Percentiles rank a stretch among this genome's conserved stretches.
Evolutionary conservation across 2,113 vertebrate species (phyloP).

Genomic region (Ptilonorhynchus violaceus): DNA sequence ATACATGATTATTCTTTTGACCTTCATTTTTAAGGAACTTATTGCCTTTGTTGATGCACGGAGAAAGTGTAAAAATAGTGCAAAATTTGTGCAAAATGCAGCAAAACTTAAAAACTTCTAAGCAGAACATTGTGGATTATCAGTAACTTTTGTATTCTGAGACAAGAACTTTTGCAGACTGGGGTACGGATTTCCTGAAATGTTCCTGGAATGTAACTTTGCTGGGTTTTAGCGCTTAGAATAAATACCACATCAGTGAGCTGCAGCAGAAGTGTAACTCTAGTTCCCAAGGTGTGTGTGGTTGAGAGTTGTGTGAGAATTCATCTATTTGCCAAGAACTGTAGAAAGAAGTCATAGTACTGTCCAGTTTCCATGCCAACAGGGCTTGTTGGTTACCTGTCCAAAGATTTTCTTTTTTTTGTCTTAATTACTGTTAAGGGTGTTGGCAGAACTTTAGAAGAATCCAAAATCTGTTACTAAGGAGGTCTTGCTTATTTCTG

Average conservation of each 20-base stretch:
- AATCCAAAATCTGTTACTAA: neutral
- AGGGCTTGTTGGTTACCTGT: neutral
- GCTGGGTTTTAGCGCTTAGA: neutral
- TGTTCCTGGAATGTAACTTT: neutral
- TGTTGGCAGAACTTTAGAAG: neutral
- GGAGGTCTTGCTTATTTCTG: neutral
- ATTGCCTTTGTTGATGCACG: neutral
- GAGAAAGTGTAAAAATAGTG: neutral
- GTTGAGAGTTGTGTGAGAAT: neutral
- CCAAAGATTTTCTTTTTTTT: neutral
- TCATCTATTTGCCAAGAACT: neutral
- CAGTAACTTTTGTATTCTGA: neutral
- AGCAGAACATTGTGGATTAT: neutral
- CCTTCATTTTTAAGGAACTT: neutral
- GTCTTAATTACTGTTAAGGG: neutral
- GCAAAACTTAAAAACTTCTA: neutral
- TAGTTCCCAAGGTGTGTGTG: neutral
- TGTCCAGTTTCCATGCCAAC: neutral
- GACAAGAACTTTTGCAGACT: neutral
- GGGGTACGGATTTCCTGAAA: neutral
- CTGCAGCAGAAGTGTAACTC: neutral
- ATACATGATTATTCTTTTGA: neutral
- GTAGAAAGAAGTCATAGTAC: neutral
- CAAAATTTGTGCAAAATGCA: neutral
- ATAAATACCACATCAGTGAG: slow-evolving; percentile 15